Evolutionary conservation across 2,888 invertebrate species (phyloP).

Genomic region (Eupithecia centaureata): DNA sequence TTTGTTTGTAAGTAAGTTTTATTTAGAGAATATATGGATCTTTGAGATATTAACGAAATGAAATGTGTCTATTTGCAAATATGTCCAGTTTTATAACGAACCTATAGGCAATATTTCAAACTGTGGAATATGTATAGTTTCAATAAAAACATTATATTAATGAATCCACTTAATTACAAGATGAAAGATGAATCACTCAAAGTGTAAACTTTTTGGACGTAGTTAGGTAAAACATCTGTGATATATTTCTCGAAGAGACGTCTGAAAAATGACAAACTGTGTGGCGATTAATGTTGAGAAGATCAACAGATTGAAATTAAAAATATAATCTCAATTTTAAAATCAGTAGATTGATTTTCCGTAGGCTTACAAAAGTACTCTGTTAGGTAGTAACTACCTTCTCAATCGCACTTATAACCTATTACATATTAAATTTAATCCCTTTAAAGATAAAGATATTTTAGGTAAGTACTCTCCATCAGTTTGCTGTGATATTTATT

Average conservation of each 20-base stretch:
- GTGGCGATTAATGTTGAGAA: background rate
- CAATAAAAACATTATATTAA: background rate
- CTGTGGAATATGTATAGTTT: background rate
- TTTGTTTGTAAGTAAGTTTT: too few species aligned
- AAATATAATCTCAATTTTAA: background rate
- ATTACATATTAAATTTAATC: too few species aligned
- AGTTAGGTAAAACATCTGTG: background rate
- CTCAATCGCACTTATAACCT: too few species aligned
- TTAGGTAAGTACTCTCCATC: too few species aligned
- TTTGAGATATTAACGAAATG: background rate
- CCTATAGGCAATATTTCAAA: too few species aligned
- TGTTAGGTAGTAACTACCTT: background rate
- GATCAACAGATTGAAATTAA: background rate
- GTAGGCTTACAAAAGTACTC: background rate
- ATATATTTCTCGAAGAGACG: background rate
- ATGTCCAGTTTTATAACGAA: too few species aligned
- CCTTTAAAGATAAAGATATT: too few species aligned
- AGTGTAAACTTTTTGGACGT: background rate
- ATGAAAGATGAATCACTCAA: background rate
- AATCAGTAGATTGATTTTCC: background rate
- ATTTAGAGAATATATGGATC: background rate
- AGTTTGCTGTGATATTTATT: slow-evolving; percentile 8
- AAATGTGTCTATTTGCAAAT: too few species aligned
- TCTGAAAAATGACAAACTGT: background rate
- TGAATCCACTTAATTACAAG: background rate